These are phyloP conservation scores for Lutraria rhynchaena DNA, from an alignment of 1,140 invertebrate genomes.

Conservation along the genomic window DNA sequence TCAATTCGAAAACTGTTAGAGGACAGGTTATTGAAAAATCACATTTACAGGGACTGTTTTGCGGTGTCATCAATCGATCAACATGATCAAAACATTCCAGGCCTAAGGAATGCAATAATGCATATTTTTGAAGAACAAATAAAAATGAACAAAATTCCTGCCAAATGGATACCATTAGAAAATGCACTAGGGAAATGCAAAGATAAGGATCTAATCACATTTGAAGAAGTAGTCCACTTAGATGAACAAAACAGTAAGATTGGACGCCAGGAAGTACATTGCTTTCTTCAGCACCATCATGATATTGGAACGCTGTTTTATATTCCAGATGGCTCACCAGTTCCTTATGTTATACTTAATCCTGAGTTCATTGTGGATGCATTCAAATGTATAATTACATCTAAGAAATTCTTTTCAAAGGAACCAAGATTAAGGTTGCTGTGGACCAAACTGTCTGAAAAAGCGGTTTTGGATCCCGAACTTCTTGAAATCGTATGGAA, in stretches of 20 bases:
- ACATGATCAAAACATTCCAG: neutral
- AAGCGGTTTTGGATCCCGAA: neutral
- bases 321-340: conserved; percentile 8
- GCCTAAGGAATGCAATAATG: neutral
- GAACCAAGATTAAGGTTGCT: neutral
- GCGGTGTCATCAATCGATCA: neutral
- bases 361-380: conserved; percentile 28
- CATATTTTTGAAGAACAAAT: neutral
- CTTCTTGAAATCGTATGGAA: neutral
- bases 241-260: neutral
- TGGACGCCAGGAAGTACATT: neutral
- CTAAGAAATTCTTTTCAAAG: neutral
- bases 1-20: neutral
- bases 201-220: neutral
- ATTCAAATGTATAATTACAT: conserved; percentile 35
- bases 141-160: neutral
- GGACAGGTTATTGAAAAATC: neutral
- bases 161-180: conserved; percentile 33
- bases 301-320: conserved; percentile 17
- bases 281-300: conserved; percentile 23
- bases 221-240: neutral
- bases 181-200: neutral
- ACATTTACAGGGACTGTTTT: conserved; percentile 11
- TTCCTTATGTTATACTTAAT: neutral
- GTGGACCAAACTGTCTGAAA: neutral